Conservation (phyloP, 2,113 vertebrate species). For the Pimephales promelas region DNA sequence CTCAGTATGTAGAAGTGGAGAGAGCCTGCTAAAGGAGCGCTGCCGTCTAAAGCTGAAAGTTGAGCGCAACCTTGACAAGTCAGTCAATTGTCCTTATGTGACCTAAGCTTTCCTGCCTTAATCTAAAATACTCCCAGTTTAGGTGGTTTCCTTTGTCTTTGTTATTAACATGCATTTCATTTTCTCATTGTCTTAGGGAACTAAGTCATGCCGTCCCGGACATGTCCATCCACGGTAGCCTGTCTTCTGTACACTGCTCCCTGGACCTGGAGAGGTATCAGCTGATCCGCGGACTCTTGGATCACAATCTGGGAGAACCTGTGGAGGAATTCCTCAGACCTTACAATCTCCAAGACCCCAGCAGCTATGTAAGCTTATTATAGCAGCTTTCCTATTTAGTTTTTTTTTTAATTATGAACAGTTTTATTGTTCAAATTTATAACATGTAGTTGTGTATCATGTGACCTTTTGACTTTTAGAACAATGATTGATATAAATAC, state of each 20-base stretch:
- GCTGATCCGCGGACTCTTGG: conserved; percentile 88
- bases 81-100: neutral
- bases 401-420: neutral
- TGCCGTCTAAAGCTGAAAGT: conserved; percentile 90
- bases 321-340: conserved; percentile 94
- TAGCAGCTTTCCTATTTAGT: no score
- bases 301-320: conserved; percentile 94
- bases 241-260: conserved; percentile 93
- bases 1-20: conserved; percentile 83
- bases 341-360: conserved; percentile 93
- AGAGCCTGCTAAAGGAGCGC: conserved; percentile 87
- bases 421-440: neutral
- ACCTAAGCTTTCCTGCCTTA: no score
- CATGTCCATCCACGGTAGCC: conserved; percentile 86
- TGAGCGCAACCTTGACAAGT: conserved; percentile 97
- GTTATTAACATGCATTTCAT: neutral
- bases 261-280: conserved; percentile 90
- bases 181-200: conserved; percentile 76
- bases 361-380: conserved; percentile 84
- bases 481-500: no score
- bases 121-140: neutral
- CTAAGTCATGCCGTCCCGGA: conserved; percentile 90
- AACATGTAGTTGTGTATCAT: neutral
- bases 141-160: neutral
- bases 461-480: no score